Conservation (phyloP, 2,888 invertebrate species). For the Hylaea fasciaria region DNA sequence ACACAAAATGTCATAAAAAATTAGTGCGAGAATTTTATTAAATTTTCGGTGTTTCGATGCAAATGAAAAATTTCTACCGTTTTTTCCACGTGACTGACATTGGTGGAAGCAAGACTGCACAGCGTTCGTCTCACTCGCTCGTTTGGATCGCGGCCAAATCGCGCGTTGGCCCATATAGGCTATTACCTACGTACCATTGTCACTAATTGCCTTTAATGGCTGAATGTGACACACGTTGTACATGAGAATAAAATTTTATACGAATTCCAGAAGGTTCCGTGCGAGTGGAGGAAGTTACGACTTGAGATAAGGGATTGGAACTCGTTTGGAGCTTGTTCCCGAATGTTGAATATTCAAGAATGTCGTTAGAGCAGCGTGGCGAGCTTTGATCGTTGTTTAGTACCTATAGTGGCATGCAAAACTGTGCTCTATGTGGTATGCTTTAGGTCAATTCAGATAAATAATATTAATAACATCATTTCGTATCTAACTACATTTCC, state of each 20-base stretch:
- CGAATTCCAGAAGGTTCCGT: conserved; percentile 10
- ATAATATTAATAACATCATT: too few relatives aligned
- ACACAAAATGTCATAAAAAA: conserved; percentile 13
- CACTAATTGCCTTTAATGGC: conserved; percentile 73
- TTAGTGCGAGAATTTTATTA: conserved; percentile 22
- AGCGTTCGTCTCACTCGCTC: conserved; percentile 36
- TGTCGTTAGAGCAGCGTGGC: neutral
- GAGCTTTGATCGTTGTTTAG: neutral
- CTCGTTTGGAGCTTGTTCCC: neutral
- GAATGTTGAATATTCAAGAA: conserved; percentile 8
- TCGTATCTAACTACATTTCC: too few relatives aligned
- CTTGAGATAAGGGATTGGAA: conserved; percentile 14
- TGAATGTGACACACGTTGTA: conserved; percentile 54
- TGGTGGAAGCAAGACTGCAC: conserved; percentile 19
- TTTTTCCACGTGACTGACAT: conserved; percentile 34
- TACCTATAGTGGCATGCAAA: too few relatives aligned
- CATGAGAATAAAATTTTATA: conserved; percentile 49
- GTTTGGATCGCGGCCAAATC: conserved; percentile 58
- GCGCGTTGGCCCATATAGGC: conserved; percentile 59
- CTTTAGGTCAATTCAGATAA: too few relatives aligned
- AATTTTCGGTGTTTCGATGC: conserved; percentile 28
- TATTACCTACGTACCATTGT: conserved; percentile 68
- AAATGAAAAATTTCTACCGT: conserved; percentile 57
- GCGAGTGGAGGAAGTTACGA: conserved; percentile 6
- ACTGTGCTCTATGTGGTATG: too few relatives aligned